Conservation (phyloP, 2,888 invertebrate genomes). For the Myopa testacea region DNA sequence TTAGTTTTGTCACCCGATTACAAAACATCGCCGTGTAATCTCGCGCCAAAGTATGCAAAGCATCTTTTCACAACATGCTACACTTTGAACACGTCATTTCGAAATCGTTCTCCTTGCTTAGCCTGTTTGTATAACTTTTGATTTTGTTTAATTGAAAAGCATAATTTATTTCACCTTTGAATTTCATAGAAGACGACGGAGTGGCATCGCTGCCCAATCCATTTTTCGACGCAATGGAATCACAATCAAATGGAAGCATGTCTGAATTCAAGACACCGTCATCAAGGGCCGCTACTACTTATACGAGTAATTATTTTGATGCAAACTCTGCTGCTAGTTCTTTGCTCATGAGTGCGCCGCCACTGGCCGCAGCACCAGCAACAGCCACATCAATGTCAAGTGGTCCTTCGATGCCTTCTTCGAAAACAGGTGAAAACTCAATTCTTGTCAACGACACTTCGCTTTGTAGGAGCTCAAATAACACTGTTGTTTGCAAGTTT, state of each 20-base stretch:
- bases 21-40: too few relatives aligned
- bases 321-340: conserved; percentile 39
- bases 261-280: conserved; percentile 26
- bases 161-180: conserved; percentile 1
- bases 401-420: conserved; percentile 33
- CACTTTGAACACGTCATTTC: background rate
- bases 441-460: conserved; percentile 40
- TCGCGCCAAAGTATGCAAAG: too few relatives aligned
- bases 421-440: conserved; percentile 47
- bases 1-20: too few relatives aligned
- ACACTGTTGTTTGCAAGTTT: background rate
- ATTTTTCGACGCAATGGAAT: conserved; percentile 63
- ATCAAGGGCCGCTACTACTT: conserved; percentile 37
- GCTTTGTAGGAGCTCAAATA: background rate
- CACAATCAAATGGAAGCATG: conserved; percentile 1
- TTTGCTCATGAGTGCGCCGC: conserved; percentile 42
- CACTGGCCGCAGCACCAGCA: conserved; percentile 47
- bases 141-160: background rate
- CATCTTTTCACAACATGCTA: too few relatives aligned
- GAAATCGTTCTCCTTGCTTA: background rate
- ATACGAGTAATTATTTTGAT: conserved; percentile 17
- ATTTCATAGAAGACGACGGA: conserved; percentile 18
- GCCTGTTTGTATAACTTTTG: background rate
- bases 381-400: conserved; percentile 49
- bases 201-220: conserved; percentile 63